Evolutionary conservation across 2,888 invertebrate species (phyloP).

Genomic region (Agrotis clavis): DNA sequence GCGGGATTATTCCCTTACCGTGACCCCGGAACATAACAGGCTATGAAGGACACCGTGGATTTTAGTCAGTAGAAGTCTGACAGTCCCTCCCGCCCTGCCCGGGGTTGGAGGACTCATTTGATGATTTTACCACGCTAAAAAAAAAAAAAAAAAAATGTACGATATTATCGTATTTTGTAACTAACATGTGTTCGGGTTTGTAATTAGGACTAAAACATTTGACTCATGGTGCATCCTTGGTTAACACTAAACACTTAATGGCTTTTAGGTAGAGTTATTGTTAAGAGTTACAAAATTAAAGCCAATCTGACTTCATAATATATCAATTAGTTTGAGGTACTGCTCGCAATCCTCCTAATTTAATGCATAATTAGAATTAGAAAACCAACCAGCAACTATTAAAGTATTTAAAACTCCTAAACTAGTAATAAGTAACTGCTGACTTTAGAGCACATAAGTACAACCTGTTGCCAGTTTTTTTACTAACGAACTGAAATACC

Average conservation of each 20-base stretch:
- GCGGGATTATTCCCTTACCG: too few relatives aligned
- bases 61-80: too few relatives aligned
- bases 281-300: constrained; percentile 14
- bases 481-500: background rate
- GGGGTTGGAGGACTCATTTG: too few relatives aligned
- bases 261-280: too few relatives aligned
- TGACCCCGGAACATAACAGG: too few relatives aligned
- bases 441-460: too few relatives aligned
- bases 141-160: too few relatives aligned
- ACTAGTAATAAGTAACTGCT: constrained; percentile 71
- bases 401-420: constrained; percentile 92
- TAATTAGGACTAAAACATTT: constrained; percentile 42
- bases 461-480: background rate
- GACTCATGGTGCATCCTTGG: constrained; percentile 1
- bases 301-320: constrained; percentile 94
- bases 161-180: constrained; percentile 66
- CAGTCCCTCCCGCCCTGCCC: too few relatives aligned
- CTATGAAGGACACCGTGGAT: too few relatives aligned
- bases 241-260: background rate
- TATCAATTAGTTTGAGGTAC: constrained; percentile 93
- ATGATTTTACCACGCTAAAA: too few relatives aligned
- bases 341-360: constrained; percentile 92
- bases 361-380: constrained; percentile 94
- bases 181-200: constrained; percentile 35
- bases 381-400: constrained; percentile 93